Evolutionary conservation across 2,888 invertebrate genomes (phyloP).

Genomic region (Tuberolachnus salignus): DNA sequence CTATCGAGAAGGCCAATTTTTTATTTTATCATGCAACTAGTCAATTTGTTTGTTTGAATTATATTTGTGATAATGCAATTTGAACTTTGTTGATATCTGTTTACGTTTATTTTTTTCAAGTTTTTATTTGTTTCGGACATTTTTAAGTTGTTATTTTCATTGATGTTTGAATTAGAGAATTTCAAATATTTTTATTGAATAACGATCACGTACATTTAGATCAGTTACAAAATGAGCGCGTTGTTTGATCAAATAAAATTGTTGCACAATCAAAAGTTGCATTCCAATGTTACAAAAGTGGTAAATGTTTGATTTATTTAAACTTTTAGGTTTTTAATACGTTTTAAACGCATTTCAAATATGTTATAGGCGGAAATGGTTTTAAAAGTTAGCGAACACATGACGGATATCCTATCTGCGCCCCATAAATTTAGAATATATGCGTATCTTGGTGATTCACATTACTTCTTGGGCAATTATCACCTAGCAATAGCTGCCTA

Average conservation of each 20-base stretch:
- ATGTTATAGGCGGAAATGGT: constrained; percentile 69
- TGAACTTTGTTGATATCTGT: no score
- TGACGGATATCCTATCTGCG: constrained; percentile 68
- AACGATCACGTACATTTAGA: background rate
- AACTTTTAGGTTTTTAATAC: background rate
- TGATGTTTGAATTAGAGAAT: background rate
- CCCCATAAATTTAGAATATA: constrained; percentile 73
- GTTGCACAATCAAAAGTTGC: constrained; percentile 73
- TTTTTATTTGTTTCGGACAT: no score
- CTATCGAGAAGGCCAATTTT: no score
- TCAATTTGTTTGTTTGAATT: no score
- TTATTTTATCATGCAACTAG: no score
- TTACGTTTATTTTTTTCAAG: no score
- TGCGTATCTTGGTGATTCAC: constrained; percentile 74
- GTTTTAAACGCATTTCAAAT: background rate
- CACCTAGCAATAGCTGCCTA: constrained; percentile 73
- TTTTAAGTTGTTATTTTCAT: no score
- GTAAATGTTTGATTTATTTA: constrained; percentile 65
- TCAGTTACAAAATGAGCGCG: constrained; percentile 65
- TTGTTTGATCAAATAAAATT: constrained; percentile 73
- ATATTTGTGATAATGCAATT: no score
- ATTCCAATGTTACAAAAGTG: constrained; percentile 73
- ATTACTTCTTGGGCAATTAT: constrained; percentile 72
- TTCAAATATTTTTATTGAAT: background rate
- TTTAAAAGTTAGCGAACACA: constrained; percentile 71